Base-by-base conservation (phyloP, 2,113 vertebrate species). In the Xiphophorus maculatus region DNA sequence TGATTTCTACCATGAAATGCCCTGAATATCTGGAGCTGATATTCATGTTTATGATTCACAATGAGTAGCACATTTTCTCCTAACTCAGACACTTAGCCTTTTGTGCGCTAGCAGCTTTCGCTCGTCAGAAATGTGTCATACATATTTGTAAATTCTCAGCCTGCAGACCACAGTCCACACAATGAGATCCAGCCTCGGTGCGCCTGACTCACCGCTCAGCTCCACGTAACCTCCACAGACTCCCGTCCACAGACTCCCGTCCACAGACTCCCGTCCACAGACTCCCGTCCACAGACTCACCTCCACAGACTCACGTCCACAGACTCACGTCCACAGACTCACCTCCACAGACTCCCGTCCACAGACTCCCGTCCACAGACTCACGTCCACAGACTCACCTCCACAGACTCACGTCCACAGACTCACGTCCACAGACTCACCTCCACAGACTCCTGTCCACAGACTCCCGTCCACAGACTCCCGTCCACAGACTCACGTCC, bases 21-120 rank as follows among this genome's bases (percentile, higher is more conserved):
- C 27, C 22, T n/a, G 51, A n/a, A 71, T 82, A 61, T 58, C 27
- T 54, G 2, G 44, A 42, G 35, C 27, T 63, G 54, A 73, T 30
- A 76, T 80, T 80, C 65, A 76, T 79, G 65, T 83, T 79, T 37
- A 32, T 85, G 80, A 82, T 82, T 85, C 80, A 84, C 69, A 82
- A 30, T 44, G 70, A 75, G 77, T 76, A 63, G 42, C 80, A 76
- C 63, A 72, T 66, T 63, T 33, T 79, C 69, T 72, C 33, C 69
- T 25, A 67, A 64, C 83, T 44, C 74, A 84, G 77, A 84, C 80
- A 77, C 72, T 84, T 79, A 82, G 83, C 75, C 68, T 84, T 63
- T 77, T 70, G 79, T 80, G 76, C 69, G 76, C 79, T 69, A 62
- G 25, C 63, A 70, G 66, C 72, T 78, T 69, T 82, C 40, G 64